Evolutionary conservation across 2,797 vertebrate species (phyloP).

Genomic region (Poeciliopsis infans): DNA sequence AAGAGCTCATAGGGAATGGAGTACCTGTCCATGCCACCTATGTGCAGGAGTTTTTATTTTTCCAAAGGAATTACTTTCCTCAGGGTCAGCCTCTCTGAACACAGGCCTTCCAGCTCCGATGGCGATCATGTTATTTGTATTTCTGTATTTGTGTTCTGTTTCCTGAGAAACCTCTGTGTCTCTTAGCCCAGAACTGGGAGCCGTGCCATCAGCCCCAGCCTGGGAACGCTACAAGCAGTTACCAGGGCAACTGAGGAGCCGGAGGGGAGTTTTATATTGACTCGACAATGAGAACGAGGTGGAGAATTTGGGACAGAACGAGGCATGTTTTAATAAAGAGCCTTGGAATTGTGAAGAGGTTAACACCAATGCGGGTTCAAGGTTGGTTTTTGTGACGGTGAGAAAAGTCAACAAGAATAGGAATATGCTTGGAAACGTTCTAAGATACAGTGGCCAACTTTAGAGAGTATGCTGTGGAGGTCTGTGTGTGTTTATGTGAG

Average conservation of each 20-base stretch:
- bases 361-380: neutral
- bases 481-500: neutral
- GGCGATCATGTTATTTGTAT: slow-evolving; percentile 79
- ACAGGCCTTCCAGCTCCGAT: slow-evolving; percentile 60
- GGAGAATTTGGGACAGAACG: slow-evolving; percentile 27
- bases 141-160: slow-evolving; percentile 78
- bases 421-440: neutral
- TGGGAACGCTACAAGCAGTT: slow-evolving; percentile 78
- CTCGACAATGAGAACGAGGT: slow-evolving; percentile 25
- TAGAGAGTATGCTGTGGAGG: slow-evolving; percentile 6
- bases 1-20: slow-evolving; percentile 20
- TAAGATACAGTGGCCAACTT: slow-evolving; percentile 5
- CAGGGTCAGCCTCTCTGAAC: slow-evolving; percentile 48
- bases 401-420: slow-evolving; percentile 36
- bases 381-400: slow-evolving; percentile 16
- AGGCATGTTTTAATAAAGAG: slow-evolving; percentile 48
- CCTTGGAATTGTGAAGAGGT: slow-evolving; percentile 24
- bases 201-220: slow-evolving; percentile 75
- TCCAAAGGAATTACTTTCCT: slow-evolving; percentile 49
- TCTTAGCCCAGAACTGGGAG: slow-evolving; percentile 76
- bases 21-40: slow-evolving; percentile 29
- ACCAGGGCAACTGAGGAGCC: slow-evolving; percentile 57
- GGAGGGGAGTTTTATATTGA: slow-evolving; percentile 42
- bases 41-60: slow-evolving; percentile 23
- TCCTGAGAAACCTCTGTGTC: slow-evolving; percentile 79